Evolutionary conservation across 2,888 invertebrate species (phyloP), one percentile per base, ranked within the genome.

Genomic region (Rhagophthalmus giganteus): DNA sequence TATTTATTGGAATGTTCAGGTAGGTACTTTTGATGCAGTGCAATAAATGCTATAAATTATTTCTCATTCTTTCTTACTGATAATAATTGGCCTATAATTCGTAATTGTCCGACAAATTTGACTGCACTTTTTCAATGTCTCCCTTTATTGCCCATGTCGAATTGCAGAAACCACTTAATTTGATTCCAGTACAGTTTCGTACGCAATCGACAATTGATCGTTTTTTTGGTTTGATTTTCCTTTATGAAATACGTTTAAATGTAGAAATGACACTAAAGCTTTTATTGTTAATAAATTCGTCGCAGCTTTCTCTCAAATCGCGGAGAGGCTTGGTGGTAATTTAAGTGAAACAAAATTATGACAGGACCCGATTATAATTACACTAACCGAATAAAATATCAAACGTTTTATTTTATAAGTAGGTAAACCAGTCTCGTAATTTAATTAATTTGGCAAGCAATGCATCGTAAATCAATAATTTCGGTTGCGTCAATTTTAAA

Each of bases 51-150:
- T 13, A 20, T 38, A 44, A 50, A 44, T 50, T 50, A 50, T 37
- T 38, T 50, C 38, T 32, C 32, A 50, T 50, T 33, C 42, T 44
- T 50, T 44, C 26, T 11, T 38, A 11, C n/a, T n/a, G n/a, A n/a
- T n/a, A n/a, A n/a, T n/a, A 45, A 51, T 51, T 45, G 39, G 32
- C 33, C 39, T 30, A 45, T 39, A 44, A 39, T 45, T 51, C 40
- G 39, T 51, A 51, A 51, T 51, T 45, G 34, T 45, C 24, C 25
- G 31, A 51, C 45, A 51, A 45, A 45, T 50, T 50, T 39, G 37
- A 38, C 15, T 26, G 20, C 24, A 44, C 15, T 45, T 35, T 51
- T 51, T 50, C 38, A 50, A 44, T 35, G 41, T 39, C 40, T 40
- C 28, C 30, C 31, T 38, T 37, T 50, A 38, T 42, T 33, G 16